Base-by-base conservation (phyloP, 2,113 vertebrate species). In the Brachypodius melanocephalos region DNA sequence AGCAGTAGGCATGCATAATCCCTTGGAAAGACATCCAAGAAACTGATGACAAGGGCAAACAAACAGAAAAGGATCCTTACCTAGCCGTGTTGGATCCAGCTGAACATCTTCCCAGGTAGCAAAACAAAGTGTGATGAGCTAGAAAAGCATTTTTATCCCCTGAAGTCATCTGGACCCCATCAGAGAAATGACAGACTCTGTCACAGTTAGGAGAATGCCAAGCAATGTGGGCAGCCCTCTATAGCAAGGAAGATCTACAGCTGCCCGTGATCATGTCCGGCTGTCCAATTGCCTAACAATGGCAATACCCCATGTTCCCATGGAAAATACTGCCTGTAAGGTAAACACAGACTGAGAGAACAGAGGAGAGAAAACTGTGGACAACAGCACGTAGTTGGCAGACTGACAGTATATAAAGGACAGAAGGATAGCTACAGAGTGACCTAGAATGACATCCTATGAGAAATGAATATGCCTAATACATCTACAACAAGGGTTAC, bases 1-100 rank as follows among this genome's bases (percentile, higher is more conserved):
- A 94, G 17, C 95, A 96, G 88, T 93, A 91, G 92, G 92, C 46
- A 66, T 85, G 68, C 82, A 89, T 90, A 95, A 90, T 96, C 45
- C 54, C 67, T 77, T 88, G 95, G 85, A 96, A 97, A 88, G 78
- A 36, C 90, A 85, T 93, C 93, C 74, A 90, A 95, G 82, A 93
- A 90, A 34, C 62, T 49, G 38, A 31, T 80, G 74, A 14, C 71
- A 93, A 90, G 58, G 93, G 54, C 81, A 88, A 93, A 69, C 61
- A 91, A 78, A 74, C 25, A 69, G 62, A 85, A 76, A 79, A 82
- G 22, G 45, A 73, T 76, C 34, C 42, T 34, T 88, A 79, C 15
- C 49, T 85, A 32, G 25, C 40, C 66, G 28, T 31, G 26, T 66
- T 76, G n/a, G 58, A 83, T 83, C 36, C 54, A 45, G 45, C 6